These are phyloP conservation scores for Syritta pipiens DNA, from an alignment of 2,888 invertebrate species.

Conservation along the genomic window DNA sequence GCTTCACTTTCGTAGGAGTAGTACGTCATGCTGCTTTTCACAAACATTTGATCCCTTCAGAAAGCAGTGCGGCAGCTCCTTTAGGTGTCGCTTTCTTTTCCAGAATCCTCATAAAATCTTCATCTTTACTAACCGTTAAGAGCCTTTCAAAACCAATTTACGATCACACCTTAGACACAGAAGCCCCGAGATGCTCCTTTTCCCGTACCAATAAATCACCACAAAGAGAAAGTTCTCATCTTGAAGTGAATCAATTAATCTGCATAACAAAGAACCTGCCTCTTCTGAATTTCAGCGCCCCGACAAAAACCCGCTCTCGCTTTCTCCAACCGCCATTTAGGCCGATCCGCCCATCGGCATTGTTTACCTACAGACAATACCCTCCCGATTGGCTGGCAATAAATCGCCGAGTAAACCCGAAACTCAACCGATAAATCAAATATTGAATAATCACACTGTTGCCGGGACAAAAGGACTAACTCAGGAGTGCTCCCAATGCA, in stretches of 20 bases:
- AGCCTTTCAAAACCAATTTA: too few species aligned
- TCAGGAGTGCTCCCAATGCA: conserved; percentile 22
- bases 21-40: too few species aligned
- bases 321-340: conserved; percentile 26
- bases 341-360: conserved; percentile 52
- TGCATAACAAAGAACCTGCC: conserved; percentile 60
- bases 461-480: conserved; percentile 17
- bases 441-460: conserved; percentile 51
- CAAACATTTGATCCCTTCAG: too few species aligned
- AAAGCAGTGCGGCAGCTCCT: too few species aligned
- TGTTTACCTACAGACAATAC: conserved; percentile 43
- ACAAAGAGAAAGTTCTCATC: background rate
- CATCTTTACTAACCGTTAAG: too few species aligned
- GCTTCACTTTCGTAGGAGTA: too few species aligned
- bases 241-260: conserved; percentile 48
- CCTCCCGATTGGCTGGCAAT: conserved; percentile 36
- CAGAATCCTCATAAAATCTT: too few species aligned
- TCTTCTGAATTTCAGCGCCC: conserved; percentile 12
- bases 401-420: conserved; percentile 36
- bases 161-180: too few species aligned
- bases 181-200: too few species aligned
- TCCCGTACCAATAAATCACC: conserved; percentile 28
- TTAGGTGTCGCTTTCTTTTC: too few species aligned
- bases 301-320: conserved; percentile 6
- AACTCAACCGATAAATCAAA: conserved; percentile 57